A percentile compares a stretch with the other conserved stretches of the same genome.
phyloP scores from a whole-genome alignment of 2,113 vertebrate genomes.

The mouse (Mus musculus) region DNA sequence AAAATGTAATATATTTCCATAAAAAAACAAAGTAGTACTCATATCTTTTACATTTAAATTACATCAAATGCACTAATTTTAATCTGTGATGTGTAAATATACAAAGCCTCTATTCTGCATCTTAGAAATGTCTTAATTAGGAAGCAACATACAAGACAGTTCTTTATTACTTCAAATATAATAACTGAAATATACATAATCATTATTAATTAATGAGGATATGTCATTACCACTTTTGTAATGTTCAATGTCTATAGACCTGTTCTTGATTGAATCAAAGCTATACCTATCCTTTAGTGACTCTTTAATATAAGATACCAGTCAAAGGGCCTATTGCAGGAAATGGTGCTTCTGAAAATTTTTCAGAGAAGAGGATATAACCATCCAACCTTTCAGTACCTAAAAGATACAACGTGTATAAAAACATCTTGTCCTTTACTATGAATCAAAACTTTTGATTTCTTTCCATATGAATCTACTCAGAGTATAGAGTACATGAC shows the following conservation, averaged over 20 bases:
- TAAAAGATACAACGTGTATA: background rate
- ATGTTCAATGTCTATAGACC: background rate
- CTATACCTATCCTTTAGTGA: background rate
- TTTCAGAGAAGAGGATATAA: background rate
- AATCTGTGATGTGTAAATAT: background rate
- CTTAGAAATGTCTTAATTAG: background rate
- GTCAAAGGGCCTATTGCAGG: background rate
- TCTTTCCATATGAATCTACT: background rate
- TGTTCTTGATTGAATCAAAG: background rate
- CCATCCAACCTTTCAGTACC: background rate
- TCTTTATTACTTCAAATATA: background rate
- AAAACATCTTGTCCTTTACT: background rate
- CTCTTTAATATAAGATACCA: background rate
- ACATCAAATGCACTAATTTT: background rate
- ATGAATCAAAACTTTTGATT: background rate
- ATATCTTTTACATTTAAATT: background rate
- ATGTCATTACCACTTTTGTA: background rate
- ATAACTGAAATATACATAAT: constrained; percentile 2
- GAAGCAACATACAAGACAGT: background rate
- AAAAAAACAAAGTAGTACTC: constrained; percentile 1
- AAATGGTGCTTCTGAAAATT: background rate
- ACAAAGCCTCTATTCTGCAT: background rate
- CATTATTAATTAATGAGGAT: constrained; percentile 1
- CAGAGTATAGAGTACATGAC: background rate
- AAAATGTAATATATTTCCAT: background rate